A percentile compares a stretch with the other conserved stretches of the same genome.
These are phyloP conservation scores for Aplysia californica DNA, from an alignment of 1,140 invertebrate species.

Conservation along the genomic window DNA sequence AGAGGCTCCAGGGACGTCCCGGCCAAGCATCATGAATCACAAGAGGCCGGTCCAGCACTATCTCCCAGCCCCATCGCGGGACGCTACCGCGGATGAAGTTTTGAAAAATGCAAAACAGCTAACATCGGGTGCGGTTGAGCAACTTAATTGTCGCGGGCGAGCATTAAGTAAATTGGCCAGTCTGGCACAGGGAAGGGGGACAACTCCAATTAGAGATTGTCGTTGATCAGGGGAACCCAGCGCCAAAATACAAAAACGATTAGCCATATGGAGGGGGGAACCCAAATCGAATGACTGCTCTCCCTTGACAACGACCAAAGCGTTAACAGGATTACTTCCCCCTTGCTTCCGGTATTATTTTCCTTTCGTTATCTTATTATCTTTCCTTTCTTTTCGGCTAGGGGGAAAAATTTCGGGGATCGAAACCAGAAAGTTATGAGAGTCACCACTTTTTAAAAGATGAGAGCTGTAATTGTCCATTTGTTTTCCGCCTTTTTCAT, in stretches of 20 bases:
- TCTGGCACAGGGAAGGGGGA: too few species aligned
- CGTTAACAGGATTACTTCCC: constrained; percentile 20
- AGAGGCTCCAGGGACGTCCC: neutral
- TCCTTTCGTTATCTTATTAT: neutral
- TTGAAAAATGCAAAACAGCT: neutral
- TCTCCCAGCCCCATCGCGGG: too few species aligned
- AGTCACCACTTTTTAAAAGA: too few species aligned
- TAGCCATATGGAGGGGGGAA: constrained; percentile 23
- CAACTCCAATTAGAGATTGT: too few species aligned
- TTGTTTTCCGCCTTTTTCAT: too few species aligned
- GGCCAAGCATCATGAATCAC: neutral
- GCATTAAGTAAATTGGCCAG: too few species aligned
- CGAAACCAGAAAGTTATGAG: too few species aligned
- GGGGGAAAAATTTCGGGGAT: neutral
- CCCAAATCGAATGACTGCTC: constrained; percentile 9
- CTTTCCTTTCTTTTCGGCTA: neutral
- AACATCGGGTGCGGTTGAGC: neutral
- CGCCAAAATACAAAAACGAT: constrained; percentile 7
- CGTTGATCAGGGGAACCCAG: too few species aligned
- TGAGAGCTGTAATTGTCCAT: too few species aligned
- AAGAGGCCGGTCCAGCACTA: neutral
- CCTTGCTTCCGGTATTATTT: neutral
- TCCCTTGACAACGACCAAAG: constrained; percentile 8
- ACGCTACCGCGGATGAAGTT: neutral
- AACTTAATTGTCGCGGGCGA: neutral